A percentile compares a stretch with the other conserved stretches of the same genome.
These are phyloP conservation scores for Sceloporus undulatus DNA, from an alignment of 2,113 vertebrate species.

Conservation along the genomic window DNA sequence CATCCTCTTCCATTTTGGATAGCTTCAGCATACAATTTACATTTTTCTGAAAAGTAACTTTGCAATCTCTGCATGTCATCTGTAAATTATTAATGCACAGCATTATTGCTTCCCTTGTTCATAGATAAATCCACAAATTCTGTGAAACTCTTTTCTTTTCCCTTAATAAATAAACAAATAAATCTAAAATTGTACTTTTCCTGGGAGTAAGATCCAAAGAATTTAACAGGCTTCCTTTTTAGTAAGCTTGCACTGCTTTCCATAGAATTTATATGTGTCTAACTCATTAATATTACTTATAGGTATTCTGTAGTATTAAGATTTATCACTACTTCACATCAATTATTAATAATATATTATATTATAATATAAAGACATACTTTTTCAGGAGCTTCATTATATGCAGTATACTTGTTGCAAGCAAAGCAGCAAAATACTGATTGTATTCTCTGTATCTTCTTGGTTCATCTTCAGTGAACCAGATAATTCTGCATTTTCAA, in stretches of 20 bases:
- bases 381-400: constrained; percentile 5
- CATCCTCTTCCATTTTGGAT: no score
- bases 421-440: neutral
- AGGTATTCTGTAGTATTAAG: constrained; percentile 23
- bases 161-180: neutral
- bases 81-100: neutral
- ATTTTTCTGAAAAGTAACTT: no score
- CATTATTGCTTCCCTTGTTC: neutral
- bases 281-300: neutral
- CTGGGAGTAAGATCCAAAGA: neutral
- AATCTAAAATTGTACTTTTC: neutral
- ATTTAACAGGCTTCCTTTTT: neutral
- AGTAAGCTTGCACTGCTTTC: neutral
- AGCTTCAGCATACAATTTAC: no score
- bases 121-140: constrained; percentile 18
- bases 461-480: neutral
- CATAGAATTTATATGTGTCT: constrained; percentile 1
- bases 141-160: constrained; percentile 9
- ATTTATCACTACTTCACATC: constrained; percentile 22
- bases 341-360: neutral
- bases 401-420: neutral
- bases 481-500: constrained; percentile 13
- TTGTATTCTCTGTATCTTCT: neutral
- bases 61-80: neutral
- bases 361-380: neutral